A percentile compares a stretch with the other conserved stretches of the same genome.
Conservation (phyloP, 1,140 invertebrate genomes). For the Papilio machaon region DNA sequence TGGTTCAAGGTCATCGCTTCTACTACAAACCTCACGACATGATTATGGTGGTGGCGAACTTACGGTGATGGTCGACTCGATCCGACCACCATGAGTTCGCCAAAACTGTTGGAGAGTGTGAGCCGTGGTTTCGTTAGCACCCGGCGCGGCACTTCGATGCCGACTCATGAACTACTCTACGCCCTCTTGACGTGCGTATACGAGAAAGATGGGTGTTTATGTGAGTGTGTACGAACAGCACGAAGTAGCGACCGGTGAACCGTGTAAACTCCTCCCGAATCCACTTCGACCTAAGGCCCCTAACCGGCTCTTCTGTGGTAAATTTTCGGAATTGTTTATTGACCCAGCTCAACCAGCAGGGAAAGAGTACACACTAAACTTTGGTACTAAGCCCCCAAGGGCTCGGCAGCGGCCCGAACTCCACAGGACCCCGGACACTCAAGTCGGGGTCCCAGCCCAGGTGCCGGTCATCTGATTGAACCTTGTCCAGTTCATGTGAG, state of each 20-base stretch:
- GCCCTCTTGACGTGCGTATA: slow-evolving; percentile 48
- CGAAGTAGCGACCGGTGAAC: slow-evolving; percentile 52
- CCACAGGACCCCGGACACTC: slow-evolving; percentile 11
- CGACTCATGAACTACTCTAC: slow-evolving; percentile 37
- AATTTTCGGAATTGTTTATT: slow-evolving; percentile 39
- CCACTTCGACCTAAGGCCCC: slow-evolving; percentile 42
- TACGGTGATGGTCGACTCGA: slow-evolving; percentile 30
- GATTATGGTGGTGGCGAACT: slow-evolving; percentile 49
- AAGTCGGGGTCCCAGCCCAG: background rate
- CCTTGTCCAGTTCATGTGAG: slow-evolving; percentile 40
- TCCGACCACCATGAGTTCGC: slow-evolving; percentile 60
- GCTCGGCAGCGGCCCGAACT: too few relatives aligned
- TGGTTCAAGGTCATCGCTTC: slow-evolving; percentile 32
- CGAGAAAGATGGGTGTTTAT: slow-evolving; percentile 55
- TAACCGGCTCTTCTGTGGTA: slow-evolving; percentile 15
- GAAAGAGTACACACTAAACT: slow-evolving; percentile 38
- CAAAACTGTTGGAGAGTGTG: slow-evolving; percentile 68
- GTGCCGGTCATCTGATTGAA: slow-evolving; percentile 41
- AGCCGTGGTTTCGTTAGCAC: slow-evolving; percentile 61
- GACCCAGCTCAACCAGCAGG: slow-evolving; percentile 43
- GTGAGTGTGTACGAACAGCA: slow-evolving; percentile 50
- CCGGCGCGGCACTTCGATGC: slow-evolving; percentile 59
- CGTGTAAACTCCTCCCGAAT: slow-evolving; percentile 40
- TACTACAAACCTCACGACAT: slow-evolving; percentile 31
- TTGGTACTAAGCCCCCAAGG: too few relatives aligned